Conservation (phyloP, 2,113 vertebrate species). For the Onychostoma macrolepis region DNA sequence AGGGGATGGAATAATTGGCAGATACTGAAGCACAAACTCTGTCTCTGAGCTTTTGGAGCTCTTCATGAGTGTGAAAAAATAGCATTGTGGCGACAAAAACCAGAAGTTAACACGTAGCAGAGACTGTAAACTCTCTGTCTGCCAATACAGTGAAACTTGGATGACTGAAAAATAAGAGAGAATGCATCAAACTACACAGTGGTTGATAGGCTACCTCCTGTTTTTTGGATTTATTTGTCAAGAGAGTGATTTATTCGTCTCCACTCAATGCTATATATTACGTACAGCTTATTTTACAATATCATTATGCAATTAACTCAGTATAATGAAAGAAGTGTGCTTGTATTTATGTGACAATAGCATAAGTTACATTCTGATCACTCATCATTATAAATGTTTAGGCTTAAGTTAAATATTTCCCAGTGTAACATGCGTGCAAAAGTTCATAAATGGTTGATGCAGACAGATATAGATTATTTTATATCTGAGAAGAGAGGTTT, state of each 20-base stretch:
- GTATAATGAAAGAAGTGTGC: conserved; percentile 61
- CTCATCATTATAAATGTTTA: conserved; percentile 70
- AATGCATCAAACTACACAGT: not conserved
- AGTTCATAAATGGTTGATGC: conserved; percentile 23
- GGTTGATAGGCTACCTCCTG: not conserved
- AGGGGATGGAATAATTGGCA: not conserved
- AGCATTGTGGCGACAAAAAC: not conserved
- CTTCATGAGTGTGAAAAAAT: not conserved
- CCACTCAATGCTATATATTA: not conserved
- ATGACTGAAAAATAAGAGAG: not conserved
- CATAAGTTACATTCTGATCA: conserved; percentile 76
- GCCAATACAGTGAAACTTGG: not conserved
- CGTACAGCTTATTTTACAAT: not conserved
- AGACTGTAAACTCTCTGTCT: not conserved
- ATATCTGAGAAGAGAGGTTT: conserved; percentile 25
- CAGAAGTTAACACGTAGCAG: conserved; percentile 2
- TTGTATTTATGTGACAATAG: conserved; percentile 72
- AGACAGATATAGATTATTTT: conserved; percentile 25
- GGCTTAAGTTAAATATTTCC: conserved; percentile 65
- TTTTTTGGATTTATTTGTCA: conserved; percentile 3
- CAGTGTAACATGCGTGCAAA: conserved; percentile 6
- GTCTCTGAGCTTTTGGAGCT: not conserved
- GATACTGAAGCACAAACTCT: not conserved
- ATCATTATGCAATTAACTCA: not conserved
- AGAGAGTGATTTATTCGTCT: conserved; percentile 2